Evolutionary conservation across 2,797 vertebrate genomes (phyloP).

Genomic region (Chelmon rostratus): DNA sequence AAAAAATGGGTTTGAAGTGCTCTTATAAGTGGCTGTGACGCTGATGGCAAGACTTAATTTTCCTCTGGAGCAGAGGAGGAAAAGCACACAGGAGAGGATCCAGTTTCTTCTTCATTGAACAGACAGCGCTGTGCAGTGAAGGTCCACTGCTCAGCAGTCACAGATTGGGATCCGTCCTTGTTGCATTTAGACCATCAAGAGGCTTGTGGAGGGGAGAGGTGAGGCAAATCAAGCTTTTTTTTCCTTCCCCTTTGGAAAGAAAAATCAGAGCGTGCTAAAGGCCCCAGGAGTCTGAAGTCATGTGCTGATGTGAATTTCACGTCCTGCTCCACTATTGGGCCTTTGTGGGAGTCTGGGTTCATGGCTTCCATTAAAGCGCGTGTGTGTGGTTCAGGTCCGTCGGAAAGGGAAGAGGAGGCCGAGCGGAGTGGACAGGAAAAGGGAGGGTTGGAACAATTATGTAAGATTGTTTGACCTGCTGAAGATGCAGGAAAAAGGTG

Average conservation of each 20-base stretch:
- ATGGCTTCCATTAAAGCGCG: conserved; percentile 39
- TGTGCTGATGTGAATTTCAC: conserved; percentile 74
- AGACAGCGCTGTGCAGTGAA: conserved; percentile 31
- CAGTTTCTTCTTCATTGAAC: conserved; percentile 55
- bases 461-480: conserved; percentile 81
- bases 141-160: conserved; percentile 30
- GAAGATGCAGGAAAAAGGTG: conserved; percentile 83
- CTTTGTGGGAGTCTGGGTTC: conserved; percentile 57
- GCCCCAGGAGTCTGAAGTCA: conserved; percentile 71
- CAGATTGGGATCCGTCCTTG: conserved; percentile 58
- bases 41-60: conserved; percentile 48
- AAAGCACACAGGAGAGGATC: conserved; percentile 49
- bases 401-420: conserved; percentile 67
- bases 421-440: conserved; percentile 70
- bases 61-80: conserved; percentile 41
- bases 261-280: conserved; percentile 57
- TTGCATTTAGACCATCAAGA: conserved; percentile 51
- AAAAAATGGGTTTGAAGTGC: conserved; percentile 38
- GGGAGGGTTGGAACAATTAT: conserved; percentile 79
- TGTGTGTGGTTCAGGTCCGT: conserved; percentile 51
- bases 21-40: conserved; percentile 34
- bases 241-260: conserved; percentile 56
- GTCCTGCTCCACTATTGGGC: conserved; percentile 59
- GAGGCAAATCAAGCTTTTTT: conserved; percentile 54
- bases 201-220: conserved; percentile 43